A percentile compares a stretch with the other conserved stretches of the same genome.
Evolutionary conservation across 2,888 invertebrate genomes (phyloP).

Genomic region (Sialis lutaria): DNA sequence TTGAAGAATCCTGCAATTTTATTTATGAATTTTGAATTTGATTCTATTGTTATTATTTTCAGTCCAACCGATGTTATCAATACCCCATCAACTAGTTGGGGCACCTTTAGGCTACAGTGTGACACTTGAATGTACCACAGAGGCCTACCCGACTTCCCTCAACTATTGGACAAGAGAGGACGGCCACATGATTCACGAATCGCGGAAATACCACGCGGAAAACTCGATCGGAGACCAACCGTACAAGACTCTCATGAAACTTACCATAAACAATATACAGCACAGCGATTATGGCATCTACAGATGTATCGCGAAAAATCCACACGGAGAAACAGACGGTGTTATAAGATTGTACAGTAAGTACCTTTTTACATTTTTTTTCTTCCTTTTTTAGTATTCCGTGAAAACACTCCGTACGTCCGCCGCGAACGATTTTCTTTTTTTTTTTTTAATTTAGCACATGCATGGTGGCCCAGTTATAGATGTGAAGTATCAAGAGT

Average conservation of each 20-base stretch:
- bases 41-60: constrained; percentile 18
- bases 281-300: constrained; percentile 72
- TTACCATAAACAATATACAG: constrained; percentile 62
- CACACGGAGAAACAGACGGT: constrained; percentile 79
- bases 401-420: no score
- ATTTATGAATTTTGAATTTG: constrained; percentile 3
- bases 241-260: constrained; percentile 77
- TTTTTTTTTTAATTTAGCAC: no score
- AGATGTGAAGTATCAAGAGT: no score
- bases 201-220: constrained; percentile 61
- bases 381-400: no score
- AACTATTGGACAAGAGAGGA: constrained; percentile 83
- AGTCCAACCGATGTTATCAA: constrained; percentile 89
- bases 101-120: constrained; percentile 69
- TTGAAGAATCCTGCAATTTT: no score
- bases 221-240: constrained; percentile 48
- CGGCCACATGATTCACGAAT: constrained; percentile 79
- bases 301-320: constrained; percentile 80
- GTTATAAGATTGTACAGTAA: constrained; percentile 78
- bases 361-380: constrained; percentile 22
- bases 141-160: constrained; percentile 78
- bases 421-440: no score
- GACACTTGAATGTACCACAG: constrained; percentile 75
- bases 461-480: no score
- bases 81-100: constrained; percentile 78